Evolutionary conservation across 2,113 vertebrate genomes (phyloP).

Genomic region (Heterotis niloticus): DNA sequence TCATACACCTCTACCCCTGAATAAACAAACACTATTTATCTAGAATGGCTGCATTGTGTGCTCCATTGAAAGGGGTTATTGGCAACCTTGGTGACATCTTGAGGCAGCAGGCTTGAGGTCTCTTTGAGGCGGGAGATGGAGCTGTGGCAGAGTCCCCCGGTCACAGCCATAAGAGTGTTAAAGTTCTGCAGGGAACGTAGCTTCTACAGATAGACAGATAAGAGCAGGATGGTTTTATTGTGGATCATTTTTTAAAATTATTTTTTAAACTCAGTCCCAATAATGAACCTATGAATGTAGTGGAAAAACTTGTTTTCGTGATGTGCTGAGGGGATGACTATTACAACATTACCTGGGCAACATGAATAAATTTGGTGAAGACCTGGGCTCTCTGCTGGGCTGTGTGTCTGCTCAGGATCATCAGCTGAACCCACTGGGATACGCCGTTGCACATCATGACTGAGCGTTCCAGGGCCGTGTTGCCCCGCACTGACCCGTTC

Average conservation of each 20-base stretch:
- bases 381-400: slow-evolving; percentile 83
- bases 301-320: slow-evolving; percentile 1
- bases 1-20: no score
- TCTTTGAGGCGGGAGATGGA: slow-evolving; percentile 88
- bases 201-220: slow-evolving; percentile 56
- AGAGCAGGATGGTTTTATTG: not conserved
- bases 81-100: slow-evolving; percentile 80
- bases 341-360: slow-evolving; percentile 72
- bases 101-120: slow-evolving; percentile 74
- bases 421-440: slow-evolving; percentile 90
- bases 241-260: not conserved
- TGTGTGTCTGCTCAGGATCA: slow-evolving; percentile 86
- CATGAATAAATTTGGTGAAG: slow-evolving; percentile 84
- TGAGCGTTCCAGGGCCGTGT: slow-evolving; percentile 75
- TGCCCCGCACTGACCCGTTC: slow-evolving; percentile 73
- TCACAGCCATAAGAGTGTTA: slow-evolving; percentile 88
- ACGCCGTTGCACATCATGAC: slow-evolving; percentile 86
- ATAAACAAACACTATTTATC: no score
- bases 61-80: not conserved
- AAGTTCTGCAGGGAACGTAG: slow-evolving; percentile 81
- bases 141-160: slow-evolving; percentile 84
- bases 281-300: not conserved
- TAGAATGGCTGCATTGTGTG: not conserved
- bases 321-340: not conserved
- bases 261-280: not conserved